These are phyloP conservation scores for Coregonus suidteri DNA, from an alignment of 2,797 vertebrate genomes.

Conservation along the genomic window DNA sequence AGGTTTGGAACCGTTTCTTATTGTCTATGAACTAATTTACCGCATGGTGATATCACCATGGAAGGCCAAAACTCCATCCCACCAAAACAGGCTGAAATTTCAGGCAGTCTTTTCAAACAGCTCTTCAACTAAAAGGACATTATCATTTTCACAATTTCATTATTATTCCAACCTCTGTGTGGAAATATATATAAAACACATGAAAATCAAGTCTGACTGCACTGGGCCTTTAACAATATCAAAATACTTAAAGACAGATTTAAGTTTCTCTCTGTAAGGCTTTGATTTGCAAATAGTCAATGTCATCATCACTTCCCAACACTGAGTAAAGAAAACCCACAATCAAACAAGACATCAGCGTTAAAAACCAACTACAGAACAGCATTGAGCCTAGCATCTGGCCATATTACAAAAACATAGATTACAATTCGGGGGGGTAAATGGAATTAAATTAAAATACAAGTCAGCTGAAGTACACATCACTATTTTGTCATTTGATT, in stretches of 20 bases:
- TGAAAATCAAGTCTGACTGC: too few species aligned
- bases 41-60: too few species aligned
- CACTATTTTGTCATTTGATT: not conserved
- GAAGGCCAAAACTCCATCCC: too few species aligned
- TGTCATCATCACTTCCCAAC: constrained; percentile 19
- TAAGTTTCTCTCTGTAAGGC: constrained; percentile 58
- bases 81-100: too few species aligned
- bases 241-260: constrained; percentile 66
- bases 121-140: too few species aligned
- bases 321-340: constrained; percentile 33
- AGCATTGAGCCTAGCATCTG: constrained; percentile 44
- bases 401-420: constrained; percentile 65
- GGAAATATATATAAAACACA: too few species aligned
- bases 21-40: too few species aligned
- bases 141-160: too few species aligned
- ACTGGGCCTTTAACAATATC: constrained; percentile 50
- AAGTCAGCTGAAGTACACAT: constrained; percentile 7
- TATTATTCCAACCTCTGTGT: too few species aligned
- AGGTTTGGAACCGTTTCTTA: too few species aligned
- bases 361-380: constrained; percentile 36
- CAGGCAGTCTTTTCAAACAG: too few species aligned
- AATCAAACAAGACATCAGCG: constrained; percentile 41
- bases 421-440: constrained; percentile 54
- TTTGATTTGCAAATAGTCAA: constrained; percentile 50
- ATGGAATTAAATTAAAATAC: constrained; percentile 8